Base-by-base conservation (phyloP, 64 coral and sea anemone species). In the Acropora tenuis region DNA sequence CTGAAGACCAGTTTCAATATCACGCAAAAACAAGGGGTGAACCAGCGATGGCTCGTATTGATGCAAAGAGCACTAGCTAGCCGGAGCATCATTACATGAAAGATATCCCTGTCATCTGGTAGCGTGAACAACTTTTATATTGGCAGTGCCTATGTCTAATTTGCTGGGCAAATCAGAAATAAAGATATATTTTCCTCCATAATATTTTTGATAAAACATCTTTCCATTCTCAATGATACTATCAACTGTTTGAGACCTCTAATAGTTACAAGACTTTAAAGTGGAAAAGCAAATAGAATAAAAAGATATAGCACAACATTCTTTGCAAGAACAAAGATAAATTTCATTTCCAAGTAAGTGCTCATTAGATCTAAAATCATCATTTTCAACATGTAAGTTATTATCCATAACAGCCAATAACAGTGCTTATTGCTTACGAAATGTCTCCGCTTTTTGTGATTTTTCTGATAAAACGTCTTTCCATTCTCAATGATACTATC, bases 401-500 rank as follows among this genome's bases (percentile, higher is more conserved):
- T 30, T 30, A 30, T 30, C 30, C 30, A 30, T 30, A 30, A 30
- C 30, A 30, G 30, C 30, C 30, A 30, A 30, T 30, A 30, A 30
- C 30, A 30, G 30, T 30, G 30, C 30, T 30, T 30, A 30, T 30
- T 30, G 30, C 30, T 30, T 30, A 30, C 30, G 30, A 30, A 30
- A 30, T 30, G 30, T 30, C 30, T 30, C 30, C 30, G 30, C 30
- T 30, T 30, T 30, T 30, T 30, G 30, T 30, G 30, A 30, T 30
- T 30, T 86, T 73, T 73, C 69, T 86, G 83, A 86, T 86, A 73
- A 86, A 73, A 86, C 50, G 69, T 16, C 49, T 60, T 84, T 84
- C 80, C 81, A 84, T 84, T 84, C 18, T 46, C 69, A 53, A 53
- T 53, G 50, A 53, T 53, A 53, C 50, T 53, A 53, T 53, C 50